A percentile compares a stretch with the other conserved stretches of the same genome.
Evolutionary conservation across 2,113 vertebrate genomes (phyloP).

Genomic region (Myodes glareolus): DNA sequence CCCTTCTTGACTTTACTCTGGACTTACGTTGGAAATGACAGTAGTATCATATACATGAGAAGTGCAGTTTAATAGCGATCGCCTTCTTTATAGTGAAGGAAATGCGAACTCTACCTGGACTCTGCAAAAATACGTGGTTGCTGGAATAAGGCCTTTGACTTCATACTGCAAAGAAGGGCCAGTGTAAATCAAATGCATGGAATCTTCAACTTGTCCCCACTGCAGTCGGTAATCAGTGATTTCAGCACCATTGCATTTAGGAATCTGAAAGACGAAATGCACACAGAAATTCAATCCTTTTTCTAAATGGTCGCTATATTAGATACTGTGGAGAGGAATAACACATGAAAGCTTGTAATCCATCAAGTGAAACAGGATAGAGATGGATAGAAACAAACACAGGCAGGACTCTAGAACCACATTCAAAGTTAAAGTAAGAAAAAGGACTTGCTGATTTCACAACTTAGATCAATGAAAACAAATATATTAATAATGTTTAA

Average conservation of each 20-base stretch:
- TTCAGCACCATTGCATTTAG: conserved; percentile 86
- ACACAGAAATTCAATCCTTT: conserved; percentile 31
- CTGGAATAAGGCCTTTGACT: conserved; percentile 87
- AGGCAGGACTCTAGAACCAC: not conserved
- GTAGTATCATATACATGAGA: not conserved
- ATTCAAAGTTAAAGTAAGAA: conserved; percentile 47
- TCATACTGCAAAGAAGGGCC: conserved; percentile 86
- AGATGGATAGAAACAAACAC: conserved; percentile 36
- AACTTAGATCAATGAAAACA: conserved; percentile 5
- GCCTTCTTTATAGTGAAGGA: not conserved
- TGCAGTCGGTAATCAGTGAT: conserved; percentile 87
- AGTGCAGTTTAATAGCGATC: not conserved
- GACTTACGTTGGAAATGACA: not conserved
- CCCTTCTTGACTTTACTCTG: not conserved
- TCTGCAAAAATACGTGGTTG: conserved; percentile 88
- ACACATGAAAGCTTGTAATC: conserved; percentile 27
- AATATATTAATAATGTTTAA: conserved; percentile 5
- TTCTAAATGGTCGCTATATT: not conserved
- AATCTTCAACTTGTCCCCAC: conserved; percentile 86
- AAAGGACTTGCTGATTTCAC: not conserved
- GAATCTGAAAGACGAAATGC: conserved; percentile 77
- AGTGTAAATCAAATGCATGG: conserved; percentile 85
- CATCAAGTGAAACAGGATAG: conserved; percentile 7
- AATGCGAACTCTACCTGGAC: conserved; percentile 86
- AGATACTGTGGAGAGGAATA: not conserved